A percentile compares a stretch with the other conserved stretches of the same genome.
phyloP scores from a whole-genome alignment of 2,797 vertebrate species.

The Chelonia mydas region DNA sequence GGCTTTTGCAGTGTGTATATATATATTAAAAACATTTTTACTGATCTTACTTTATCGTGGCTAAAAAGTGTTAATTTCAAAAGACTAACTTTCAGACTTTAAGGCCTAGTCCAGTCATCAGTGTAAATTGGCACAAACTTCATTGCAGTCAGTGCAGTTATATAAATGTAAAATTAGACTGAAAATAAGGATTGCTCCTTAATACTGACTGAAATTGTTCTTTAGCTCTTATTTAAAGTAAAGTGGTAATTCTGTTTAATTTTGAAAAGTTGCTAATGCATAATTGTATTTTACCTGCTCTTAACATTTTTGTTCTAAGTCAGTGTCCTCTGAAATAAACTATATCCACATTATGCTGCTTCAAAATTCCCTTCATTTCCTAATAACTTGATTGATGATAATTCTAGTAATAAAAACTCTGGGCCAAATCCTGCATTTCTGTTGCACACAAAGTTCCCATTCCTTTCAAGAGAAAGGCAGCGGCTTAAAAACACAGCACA shows the following conservation, averaged over 20 bases:
- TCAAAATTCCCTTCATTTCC: not conserved
- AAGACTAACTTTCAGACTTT: not conserved
- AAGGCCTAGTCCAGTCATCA: not conserved
- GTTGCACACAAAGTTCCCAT: not conserved
- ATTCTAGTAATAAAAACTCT: not conserved
- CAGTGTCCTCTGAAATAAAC: not conserved
- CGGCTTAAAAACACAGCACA: not conserved
- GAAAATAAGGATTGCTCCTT: not conserved
- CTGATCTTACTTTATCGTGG: rapidly evolving
- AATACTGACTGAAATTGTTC: not conserved
- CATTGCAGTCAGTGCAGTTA: not conserved
- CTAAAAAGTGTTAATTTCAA: not conserved
- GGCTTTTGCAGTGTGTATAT: not conserved
- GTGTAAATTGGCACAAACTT: not conserved
- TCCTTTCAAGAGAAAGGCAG: not conserved
- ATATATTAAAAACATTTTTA: not conserved
- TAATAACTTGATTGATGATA: not conserved
- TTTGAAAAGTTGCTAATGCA: not conserved
- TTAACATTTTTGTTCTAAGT: not conserved
- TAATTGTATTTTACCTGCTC: not conserved
- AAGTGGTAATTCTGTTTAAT: not conserved
- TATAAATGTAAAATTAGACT: not conserved
- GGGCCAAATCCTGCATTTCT: not conserved
- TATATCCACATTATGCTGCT: not conserved
- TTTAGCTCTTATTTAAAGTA: not conserved